phyloP scores from a whole-genome alignment of 2,797 vertebrate species.

The Paramormyrops hopkinsi region DNA sequence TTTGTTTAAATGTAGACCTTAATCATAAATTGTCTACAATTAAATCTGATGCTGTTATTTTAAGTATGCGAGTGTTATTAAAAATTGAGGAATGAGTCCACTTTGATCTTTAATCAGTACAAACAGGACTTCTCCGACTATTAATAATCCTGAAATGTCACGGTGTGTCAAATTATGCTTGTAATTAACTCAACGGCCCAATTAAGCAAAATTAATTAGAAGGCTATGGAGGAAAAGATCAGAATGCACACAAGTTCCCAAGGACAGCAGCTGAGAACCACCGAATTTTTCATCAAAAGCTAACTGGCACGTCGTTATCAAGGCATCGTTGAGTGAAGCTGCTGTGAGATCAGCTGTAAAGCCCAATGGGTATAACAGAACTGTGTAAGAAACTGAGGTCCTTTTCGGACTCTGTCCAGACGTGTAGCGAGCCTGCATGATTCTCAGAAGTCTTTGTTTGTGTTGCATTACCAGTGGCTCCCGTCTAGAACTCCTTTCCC shows the following conservation, averaged over 20 bases:
- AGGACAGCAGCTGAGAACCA: neutral
- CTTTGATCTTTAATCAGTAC: constrained; percentile 2
- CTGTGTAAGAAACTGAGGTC: neutral
- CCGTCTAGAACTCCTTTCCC: neutral
- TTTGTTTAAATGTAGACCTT: constrained; percentile 4
- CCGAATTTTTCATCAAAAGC: neutral
- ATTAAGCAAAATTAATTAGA: constrained; percentile 8
- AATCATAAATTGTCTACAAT: neutral
- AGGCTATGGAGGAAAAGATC: neutral
- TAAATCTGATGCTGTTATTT: neutral
- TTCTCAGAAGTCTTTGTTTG: neutral
- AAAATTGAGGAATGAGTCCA: neutral
- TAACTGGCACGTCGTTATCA: neutral
- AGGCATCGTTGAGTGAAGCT: neutral
- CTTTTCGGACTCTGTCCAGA: neutral
- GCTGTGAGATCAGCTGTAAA: neutral
- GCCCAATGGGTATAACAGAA: neutral
- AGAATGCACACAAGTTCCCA: neutral
- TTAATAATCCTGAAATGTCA: neutral
- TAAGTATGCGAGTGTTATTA: neutral
- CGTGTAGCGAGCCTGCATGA: neutral
- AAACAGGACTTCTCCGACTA: neutral
- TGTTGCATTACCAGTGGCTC: neutral
- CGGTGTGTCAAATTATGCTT: constrained; percentile 4
- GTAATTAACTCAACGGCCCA: constrained; percentile 8